phyloP scores from a whole-genome alignment of 2,888 invertebrate species.

The Exephanes ischioxanthus region DNA sequence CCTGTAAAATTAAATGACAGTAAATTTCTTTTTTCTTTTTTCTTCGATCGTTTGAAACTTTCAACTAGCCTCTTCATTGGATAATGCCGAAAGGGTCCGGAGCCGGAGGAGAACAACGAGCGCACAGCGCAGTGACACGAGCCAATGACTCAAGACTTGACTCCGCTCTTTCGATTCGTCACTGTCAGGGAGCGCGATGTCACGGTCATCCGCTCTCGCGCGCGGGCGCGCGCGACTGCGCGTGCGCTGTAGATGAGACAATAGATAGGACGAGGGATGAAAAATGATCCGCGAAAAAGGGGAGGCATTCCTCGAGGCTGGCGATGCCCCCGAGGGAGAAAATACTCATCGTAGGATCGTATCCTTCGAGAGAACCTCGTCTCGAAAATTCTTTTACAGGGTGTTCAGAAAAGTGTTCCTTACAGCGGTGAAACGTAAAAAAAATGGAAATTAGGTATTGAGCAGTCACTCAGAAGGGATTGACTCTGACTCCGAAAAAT shows the following conservation, averaged over 20 bases:
- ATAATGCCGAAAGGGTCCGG: slow-evolving; percentile 49
- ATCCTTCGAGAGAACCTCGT: slow-evolving; percentile 13
- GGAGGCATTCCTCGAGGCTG: slow-evolving; percentile 67
- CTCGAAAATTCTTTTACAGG: slow-evolving; percentile 26
- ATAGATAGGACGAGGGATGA: slow-evolving; percentile 82
- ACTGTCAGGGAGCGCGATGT: slow-evolving; percentile 84
- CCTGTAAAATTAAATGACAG: not conserved
- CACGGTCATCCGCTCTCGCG: slow-evolving; percentile 77
- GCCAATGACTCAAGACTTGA: slow-evolving; percentile 83
- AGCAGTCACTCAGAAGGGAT: slow-evolving; percentile 41
- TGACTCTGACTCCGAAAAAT: slow-evolving; percentile 25
- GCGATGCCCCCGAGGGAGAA: slow-evolving; percentile 47
- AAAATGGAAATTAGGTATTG: slow-evolving; percentile 56
- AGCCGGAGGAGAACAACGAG: slow-evolving; percentile 49
- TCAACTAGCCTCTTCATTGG: not conserved
- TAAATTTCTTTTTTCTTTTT: not conserved
- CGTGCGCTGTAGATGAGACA: slow-evolving; percentile 80
- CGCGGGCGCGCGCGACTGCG: slow-evolving; percentile 51
- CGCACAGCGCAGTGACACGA: slow-evolving; percentile 54
- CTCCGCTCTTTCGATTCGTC: slow-evolving; percentile 84
- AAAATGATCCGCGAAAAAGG: slow-evolving; percentile 84
- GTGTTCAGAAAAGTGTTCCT: slow-evolving; percentile 38
- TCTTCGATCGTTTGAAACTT: not conserved
- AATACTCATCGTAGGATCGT: slow-evolving; percentile 7
- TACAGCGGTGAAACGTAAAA: slow-evolving; percentile 8